Evolutionary conservation across 2,888 invertebrate genomes (phyloP), one percentile per base, ranked within the genome.

Genomic region (Sphinx pinastri): DNA sequence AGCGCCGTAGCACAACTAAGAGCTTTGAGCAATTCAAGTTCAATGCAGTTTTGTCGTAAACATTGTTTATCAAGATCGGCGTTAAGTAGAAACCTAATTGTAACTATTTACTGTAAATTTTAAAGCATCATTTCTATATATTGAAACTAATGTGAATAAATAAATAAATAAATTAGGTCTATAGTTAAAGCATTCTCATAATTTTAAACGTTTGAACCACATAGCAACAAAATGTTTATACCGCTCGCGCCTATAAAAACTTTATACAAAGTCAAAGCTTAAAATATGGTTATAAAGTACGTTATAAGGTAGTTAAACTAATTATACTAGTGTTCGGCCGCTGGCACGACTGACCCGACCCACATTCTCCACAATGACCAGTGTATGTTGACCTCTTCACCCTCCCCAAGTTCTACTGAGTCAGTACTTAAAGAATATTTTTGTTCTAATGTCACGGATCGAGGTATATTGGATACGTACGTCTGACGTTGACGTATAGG

Each of bases 271-370:
- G 63, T 63, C 63, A 13, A 54, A 69, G 63, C 63, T 69, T 69
- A 69, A 69, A 68, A 69, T 69, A 69, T 69, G 54, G 60, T 47
- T 59, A 60, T 51, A 63, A 16, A 19, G 52, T 70, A 73, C 72
- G 73, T 60, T 67, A 67, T 76, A 74, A 73, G 68, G 74, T 71
- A 72, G 73, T 76, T 79, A 76, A 77, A 78, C 78, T 82, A 82
- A 83, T 82, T 79, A 82, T 79, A 78, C 70, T 73, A 71, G 68
- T 71, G 76, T 68, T 74, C 76, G 75, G 68, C 69, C 63, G 63
- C 63, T 77, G 78, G 75, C 79, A 78, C 77, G 73, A 58, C 72
- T 82, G 85, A 84, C 85, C 83, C 77, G 83, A 79, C 83, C 84
- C 69, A 85, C 76, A 80, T 84, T 77, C 74, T 71, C 63, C 47